These are phyloP conservation scores for Tuta absoluta DNA, from an alignment of 2,888 invertebrate species.

Conservation along the genomic window DNA sequence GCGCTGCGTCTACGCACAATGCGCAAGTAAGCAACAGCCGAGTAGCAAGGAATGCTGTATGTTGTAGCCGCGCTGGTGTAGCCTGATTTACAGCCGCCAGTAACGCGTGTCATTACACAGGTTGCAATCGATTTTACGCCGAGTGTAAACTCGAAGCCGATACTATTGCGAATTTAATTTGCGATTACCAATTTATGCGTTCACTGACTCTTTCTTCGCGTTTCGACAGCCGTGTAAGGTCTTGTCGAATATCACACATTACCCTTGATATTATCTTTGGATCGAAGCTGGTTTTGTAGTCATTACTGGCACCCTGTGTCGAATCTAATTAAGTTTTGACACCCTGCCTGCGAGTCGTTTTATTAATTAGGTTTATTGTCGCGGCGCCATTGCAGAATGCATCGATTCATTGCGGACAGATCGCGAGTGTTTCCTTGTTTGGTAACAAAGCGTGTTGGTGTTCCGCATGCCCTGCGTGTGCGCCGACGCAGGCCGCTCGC, in stretches of 20 bases:
- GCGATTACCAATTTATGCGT: conserved; percentile 22
- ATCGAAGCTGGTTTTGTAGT: conserved; percentile 4
- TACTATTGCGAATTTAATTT: conserved; percentile 21
- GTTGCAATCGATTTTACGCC: conserved; percentile 23
- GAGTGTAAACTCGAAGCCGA: not conserved
- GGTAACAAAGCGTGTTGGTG: conserved; percentile 12
- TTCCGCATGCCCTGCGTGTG: conserved; percentile 15
- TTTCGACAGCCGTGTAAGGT: not conserved
- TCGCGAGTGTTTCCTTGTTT: conserved; percentile 10
- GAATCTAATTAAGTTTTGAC: conserved; percentile 25
- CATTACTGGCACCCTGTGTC: conserved; percentile 22
- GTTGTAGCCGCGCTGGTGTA: not conserved
- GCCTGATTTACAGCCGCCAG: conserved; percentile 17
- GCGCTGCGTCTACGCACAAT: not conserved
- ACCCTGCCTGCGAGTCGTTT: conserved; percentile 8
- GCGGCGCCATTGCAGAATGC: not conserved
- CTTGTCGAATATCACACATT: conserved; percentile 13
- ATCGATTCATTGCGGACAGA: not conserved
- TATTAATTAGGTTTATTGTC: conserved; percentile 3
- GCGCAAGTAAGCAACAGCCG: not conserved
- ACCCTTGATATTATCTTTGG: not conserved
- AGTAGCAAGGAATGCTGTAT: not conserved
- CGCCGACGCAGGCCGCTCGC: conserved; percentile 1
- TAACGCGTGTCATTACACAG: conserved; percentile 24
- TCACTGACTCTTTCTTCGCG: conserved; percentile 9